A percentile compares a stretch with the other conserved stretches of the same genome.
These are phyloP conservation scores for Schizopygopsis malacanthus DNA, from an alignment of 2,797 vertebrate genomes.

Conservation along the genomic window DNA sequence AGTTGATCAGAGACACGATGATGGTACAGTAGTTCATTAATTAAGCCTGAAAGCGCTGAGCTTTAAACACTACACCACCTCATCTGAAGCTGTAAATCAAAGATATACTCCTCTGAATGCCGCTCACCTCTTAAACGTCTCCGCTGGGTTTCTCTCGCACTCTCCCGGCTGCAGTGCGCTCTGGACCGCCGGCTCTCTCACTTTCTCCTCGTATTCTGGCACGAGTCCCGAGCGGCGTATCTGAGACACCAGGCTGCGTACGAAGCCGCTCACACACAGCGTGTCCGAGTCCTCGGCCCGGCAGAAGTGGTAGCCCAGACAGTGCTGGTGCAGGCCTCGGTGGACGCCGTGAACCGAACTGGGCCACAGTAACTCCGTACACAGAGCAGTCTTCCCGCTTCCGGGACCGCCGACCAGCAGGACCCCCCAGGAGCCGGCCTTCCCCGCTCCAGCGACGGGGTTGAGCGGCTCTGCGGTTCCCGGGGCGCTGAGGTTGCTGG, in stretches of 20 bases:
- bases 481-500: slow-evolving; percentile 78
- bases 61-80: neutral
- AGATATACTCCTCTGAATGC: neutral
- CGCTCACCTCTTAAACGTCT: slow-evolving; percentile 95
- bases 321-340: slow-evolving; percentile 87
- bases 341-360: slow-evolving; percentile 84
- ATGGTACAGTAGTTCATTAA: neutral
- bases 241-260: slow-evolving; percentile 87
- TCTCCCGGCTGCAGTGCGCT: slow-evolving; percentile 89
- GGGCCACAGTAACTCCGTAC: slow-evolving; percentile 95
- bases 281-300: slow-evolving; percentile 94
- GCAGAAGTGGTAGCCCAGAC: slow-evolving; percentile 95
- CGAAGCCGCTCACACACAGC: slow-evolving; percentile 87
- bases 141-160: slow-evolving; percentile 93
- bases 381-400: slow-evolving; percentile 94
- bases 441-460: slow-evolving; percentile 69
- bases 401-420: slow-evolving; percentile 94
- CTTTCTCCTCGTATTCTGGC: slow-evolving; percentile 90
- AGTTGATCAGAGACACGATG: neutral
- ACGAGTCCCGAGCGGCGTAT: slow-evolving; percentile 86
- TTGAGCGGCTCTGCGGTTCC: slow-evolving; percentile 72
- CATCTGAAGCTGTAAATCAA: neutral
- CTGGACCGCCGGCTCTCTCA: slow-evolving; percentile 88
- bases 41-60: neutral
- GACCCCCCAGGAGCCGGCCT: slow-evolving; percentile 90